Evolutionary conservation across 2,888 invertebrate species (phyloP), one percentile per base, ranked within the genome.

Genomic region (Agrochola lychnidis): DNA sequence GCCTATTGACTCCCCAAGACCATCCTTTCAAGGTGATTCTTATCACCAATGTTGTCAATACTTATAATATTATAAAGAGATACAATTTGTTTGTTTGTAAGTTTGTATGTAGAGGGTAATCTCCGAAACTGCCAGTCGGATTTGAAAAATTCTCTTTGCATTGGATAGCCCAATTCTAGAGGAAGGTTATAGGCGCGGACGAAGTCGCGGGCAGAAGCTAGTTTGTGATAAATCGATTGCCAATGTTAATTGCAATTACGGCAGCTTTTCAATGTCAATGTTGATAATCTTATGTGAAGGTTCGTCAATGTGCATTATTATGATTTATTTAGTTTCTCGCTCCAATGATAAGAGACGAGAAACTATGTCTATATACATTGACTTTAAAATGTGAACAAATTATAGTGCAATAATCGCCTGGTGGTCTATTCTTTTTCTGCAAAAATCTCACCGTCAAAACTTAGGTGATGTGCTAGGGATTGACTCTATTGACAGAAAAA

Each of bases 31-130:
- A n/a, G 7, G 30, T 64, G 63, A 53, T 6, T 36, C 1, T 14
- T 66, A n/a, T 57, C 78, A 59, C n/a, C 51, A 57, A 25, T 63
- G 40, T 51, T 78, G 70, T 48, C 56, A 51, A 78, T 64, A 71
- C 4, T 4, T 4, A 36, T 36, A 36, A 36, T 36, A 36, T 4
- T 36, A 36, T 36, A 36, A 36, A 36, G 36, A 36, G 36, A 4
- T 4, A 36, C 1, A 36, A 36, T 36, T 36, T 36, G 36, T 36
- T 36, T 2, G 4, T 36, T 36, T 36, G 36, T 36, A 36, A 4
- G 36, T 36, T 1, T 36, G 36, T 36, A 36, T 36, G 36, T 36
- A 36, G 36, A 4, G 36, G 36, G 36, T 4, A 36, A 36, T 36
- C 36, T 36, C 2, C 36, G 36, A 4, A 36, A 36, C 36, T 4